Evolutionary conservation across 2,888 invertebrate genomes (phyloP), one percentile per base, ranked within the genome.

Genomic region (Hyppa rectilinea): DNA sequence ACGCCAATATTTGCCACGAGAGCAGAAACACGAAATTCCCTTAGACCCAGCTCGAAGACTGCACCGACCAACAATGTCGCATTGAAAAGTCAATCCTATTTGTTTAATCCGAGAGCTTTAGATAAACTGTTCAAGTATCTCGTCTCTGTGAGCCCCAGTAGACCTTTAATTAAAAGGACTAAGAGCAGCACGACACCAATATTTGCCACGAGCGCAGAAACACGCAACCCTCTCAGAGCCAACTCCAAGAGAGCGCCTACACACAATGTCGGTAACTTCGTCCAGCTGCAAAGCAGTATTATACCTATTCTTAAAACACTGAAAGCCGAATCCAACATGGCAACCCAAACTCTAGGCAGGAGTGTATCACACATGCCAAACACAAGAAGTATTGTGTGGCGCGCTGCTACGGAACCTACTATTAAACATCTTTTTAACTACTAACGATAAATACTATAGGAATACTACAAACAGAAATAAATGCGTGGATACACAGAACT

Each of bases 351-450:
- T 34, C n/a, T 0, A 40, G 12, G 4, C 6, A 26, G 6, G 14
- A 5, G 6, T 34, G 5, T 2, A 23, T 12, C n/a, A 43, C 9
- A 52, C 55, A 40, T 34, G 4, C 7, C 40, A 29, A 67, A 43
- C n/a, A 68, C 68, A 3, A 45, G 12, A 34, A 49, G 6, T 26
- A 56, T 47, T 12, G 52, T 52, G 43, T 67, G 50, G 81, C 38
- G 47, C 10, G 29, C 23, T 36, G 80, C 59, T 23, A 66, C 58
- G 31, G 29, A 23, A 50, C 45, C 40, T 43, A 17, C 38, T 9
- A 31, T 43, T 14, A 20, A 36, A 45, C 49, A 50, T 56, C 1
- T 50, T n/a, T 50, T 76, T 23, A 38, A 67, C 36, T 68, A 45
- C 10, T 72, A 43, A 73, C 20, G 10, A 31, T 7, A 36, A 43